These are phyloP conservation scores for Euglossa dilemma DNA, from an alignment of 1,140 invertebrate genomes.

Conservation along the genomic window DNA sequence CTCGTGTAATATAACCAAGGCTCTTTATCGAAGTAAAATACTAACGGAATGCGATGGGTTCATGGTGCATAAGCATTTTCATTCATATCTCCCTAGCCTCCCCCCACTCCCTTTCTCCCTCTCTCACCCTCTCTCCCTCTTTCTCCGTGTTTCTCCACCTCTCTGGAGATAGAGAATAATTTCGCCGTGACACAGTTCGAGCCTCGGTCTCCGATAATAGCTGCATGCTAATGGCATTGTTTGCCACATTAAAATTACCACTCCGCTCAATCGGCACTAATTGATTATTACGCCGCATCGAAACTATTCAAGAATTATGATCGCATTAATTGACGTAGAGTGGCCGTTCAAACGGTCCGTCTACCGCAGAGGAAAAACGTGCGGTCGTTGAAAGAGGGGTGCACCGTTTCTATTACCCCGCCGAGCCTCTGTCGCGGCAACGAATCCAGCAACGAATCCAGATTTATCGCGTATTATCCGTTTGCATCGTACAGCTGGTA, in stretches of 20 bases:
- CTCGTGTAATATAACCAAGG: neutral
- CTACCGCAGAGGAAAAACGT: neutral
- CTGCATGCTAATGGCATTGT: slow-evolving; percentile 63
- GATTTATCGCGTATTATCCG: neutral
- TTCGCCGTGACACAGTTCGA: slow-evolving; percentile 31
- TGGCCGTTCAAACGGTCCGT: slow-evolving; percentile 9
- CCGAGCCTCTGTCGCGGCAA: neutral
- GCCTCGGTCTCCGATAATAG: slow-evolving; percentile 44
- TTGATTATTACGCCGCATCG: slow-evolving; percentile 55
- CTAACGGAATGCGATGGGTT: slow-evolving; percentile 18
- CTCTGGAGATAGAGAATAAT: slow-evolving; percentile 26
- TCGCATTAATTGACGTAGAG: slow-evolving; percentile 40
- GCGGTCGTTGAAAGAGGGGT: neutral
- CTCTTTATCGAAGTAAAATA: slow-evolving; percentile 41
- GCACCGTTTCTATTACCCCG: neutral
- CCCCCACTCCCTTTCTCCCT: neutral
- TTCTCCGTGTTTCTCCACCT: neutral
- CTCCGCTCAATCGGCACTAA: slow-evolving; percentile 46
- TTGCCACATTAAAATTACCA: slow-evolving; percentile 63
- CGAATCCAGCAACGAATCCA: too few species aligned
- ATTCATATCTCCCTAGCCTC: slow-evolving; percentile 16
- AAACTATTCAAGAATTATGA: slow-evolving; percentile 40
- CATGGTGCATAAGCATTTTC: slow-evolving; percentile 42
- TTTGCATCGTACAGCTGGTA: neutral
- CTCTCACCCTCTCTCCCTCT: neutral